These are phyloP conservation scores for Drosophila cognata DNA, from an alignment of 2,888 invertebrate genomes.

Conservation along the genomic window DNA sequence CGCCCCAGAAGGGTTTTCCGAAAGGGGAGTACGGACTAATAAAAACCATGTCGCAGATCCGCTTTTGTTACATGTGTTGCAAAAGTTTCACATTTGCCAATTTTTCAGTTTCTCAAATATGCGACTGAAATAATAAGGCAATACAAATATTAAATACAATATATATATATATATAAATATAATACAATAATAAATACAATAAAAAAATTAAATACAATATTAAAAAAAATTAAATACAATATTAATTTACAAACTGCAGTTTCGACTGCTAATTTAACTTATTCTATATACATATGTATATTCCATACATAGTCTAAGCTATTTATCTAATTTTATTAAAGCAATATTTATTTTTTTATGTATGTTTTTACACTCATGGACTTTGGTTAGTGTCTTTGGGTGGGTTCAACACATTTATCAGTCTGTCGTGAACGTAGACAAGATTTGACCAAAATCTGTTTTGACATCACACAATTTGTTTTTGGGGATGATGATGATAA, in stretches of 20 bases:
- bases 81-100: conserved; percentile 33
- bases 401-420: neutral
- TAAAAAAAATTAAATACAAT: too few species aligned
- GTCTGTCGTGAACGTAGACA: neutral
- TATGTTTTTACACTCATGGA: too few species aligned
- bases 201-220: too few species aligned
- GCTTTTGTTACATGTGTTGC: conserved; percentile 38
- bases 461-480: conserved; percentile 8
- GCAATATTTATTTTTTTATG: neutral
- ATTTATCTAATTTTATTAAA: neutral
- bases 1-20: neutral
- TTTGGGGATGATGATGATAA: neutral
- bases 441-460: conserved; percentile 7
- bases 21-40: conserved; percentile 13
- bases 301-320: neutral
- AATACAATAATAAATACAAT: too few species aligned
- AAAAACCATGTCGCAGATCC: conserved; percentile 13
- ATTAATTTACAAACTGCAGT: neutral
- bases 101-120: conserved; percentile 14
- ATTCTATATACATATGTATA: neutral
- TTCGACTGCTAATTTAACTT: neutral
- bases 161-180: too few species aligned
- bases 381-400: neutral
- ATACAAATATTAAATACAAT: too few species aligned
- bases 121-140: neutral